Percentiles rank a stretch among this genome's conserved stretches.
Conservation (phyloP, 2,797 vertebrate genomes). For the Tenualosa ilisha region DNA sequence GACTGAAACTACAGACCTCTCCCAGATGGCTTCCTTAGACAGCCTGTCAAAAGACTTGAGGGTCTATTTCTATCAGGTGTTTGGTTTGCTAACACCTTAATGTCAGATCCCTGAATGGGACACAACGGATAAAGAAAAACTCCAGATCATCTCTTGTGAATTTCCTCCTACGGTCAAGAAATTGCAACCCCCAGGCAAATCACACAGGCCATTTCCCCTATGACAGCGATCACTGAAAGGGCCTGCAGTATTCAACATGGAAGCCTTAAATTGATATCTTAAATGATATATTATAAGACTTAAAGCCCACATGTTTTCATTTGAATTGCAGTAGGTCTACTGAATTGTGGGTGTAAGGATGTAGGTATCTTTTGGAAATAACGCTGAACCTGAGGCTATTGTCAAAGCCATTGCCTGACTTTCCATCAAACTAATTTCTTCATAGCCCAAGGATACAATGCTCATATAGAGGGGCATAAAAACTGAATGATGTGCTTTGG, state of each 20-base stretch:
- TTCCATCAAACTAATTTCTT: neutral
- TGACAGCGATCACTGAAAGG: neutral
- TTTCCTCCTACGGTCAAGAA: neutral
- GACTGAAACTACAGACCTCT: neutral
- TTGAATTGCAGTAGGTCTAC: neutral
- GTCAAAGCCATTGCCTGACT: neutral
- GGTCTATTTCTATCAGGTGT: neutral
- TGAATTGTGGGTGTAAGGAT: neutral
- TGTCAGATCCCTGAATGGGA: neutral
- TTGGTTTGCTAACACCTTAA: neutral
- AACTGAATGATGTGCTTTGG: neutral
- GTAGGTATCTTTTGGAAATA: neutral
- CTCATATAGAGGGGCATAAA: neutral
- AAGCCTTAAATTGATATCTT: neutral
- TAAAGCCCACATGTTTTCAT: neutral
- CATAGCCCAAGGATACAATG: neutral
- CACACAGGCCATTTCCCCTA: neutral
- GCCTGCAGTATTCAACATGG: neutral
- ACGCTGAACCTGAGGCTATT: neutral
- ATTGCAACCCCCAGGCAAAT: neutral
- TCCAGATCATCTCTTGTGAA: neutral
- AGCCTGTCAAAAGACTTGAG: neutral
- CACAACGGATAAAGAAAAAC: neutral
- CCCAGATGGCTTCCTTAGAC: neutral
- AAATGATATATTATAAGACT: neutral